A percentile compares a stretch with the other conserved stretches of the same genome.
Conservation (phyloP, 2,113 vertebrate genomes). For the Mesitornis unicolor region DNA sequence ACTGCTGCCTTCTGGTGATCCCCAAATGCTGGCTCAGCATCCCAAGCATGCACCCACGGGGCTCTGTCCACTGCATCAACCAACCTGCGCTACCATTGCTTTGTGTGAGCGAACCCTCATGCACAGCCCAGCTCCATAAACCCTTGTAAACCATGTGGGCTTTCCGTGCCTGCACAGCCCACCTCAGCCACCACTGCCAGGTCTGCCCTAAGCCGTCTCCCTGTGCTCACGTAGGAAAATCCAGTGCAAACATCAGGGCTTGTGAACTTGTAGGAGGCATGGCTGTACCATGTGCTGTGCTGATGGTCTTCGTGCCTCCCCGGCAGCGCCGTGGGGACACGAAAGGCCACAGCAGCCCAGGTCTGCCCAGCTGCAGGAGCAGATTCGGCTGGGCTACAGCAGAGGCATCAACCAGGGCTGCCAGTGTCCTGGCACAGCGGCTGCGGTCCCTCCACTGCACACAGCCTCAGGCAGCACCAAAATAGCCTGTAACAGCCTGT, state of each 20-base stretch:
- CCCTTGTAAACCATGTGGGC: not conserved
- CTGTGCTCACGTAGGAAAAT: fast-evolving
- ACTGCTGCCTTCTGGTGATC: not conserved
- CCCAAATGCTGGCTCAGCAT: not conserved
- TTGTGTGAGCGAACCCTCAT: not conserved
- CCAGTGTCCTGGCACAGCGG: fast-evolving
- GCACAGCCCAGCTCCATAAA: not conserved
- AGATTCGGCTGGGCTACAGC: fast-evolving
- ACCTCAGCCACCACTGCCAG: not conserved
- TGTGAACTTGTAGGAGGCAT: fast-evolving
- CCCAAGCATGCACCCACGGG: fast-evolving
- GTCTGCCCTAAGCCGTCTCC: not conserved
- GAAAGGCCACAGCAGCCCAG: not conserved
- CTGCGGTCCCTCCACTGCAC: fast-evolving
- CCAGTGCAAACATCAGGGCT: not conserved
- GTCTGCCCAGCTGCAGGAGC: fast-evolving
- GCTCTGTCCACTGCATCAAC: not conserved
- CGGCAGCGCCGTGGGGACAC: fast-evolving
- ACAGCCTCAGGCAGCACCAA: not conserved
- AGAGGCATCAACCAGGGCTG: fast-evolving
- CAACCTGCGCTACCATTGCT: fast-evolving
- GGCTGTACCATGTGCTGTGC: fast-evolving
- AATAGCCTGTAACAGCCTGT: not conserved
- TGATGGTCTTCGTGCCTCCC: fast-evolving
- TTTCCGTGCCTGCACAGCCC: too few species aligned